Evolutionary conservation across 2,888 invertebrate genomes (phyloP).

Genomic region (Mactromeris polynyma): DNA sequence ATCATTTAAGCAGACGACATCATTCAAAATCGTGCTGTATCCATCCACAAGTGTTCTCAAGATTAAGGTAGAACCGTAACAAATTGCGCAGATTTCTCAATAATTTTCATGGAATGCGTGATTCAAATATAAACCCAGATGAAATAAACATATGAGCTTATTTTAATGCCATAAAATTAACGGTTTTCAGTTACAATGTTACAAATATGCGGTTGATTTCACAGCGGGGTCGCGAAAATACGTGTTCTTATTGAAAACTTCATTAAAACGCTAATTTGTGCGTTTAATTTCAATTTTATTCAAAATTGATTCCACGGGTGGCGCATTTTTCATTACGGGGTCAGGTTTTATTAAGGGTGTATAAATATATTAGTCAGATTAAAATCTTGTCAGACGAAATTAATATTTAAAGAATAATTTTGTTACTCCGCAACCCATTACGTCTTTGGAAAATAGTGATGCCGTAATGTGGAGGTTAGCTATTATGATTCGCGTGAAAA

Average conservation of each 20-base stretch:
- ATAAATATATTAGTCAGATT: conserved; percentile 8
- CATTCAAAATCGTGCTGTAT: conserved; percentile 48
- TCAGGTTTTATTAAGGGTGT: conserved; percentile 12
- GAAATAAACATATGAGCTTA: conserved; percentile 60
- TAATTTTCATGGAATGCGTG: conserved; percentile 52
- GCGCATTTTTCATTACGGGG: background rate
- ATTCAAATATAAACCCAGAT: conserved; percentile 52
- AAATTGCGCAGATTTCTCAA: conserved; percentile 41
- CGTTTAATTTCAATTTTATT: conserved; percentile 21
- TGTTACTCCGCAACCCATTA: background rate
- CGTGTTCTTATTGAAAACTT: conserved; percentile 17
- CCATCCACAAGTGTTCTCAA: conserved; percentile 38
- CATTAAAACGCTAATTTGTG: conserved; percentile 21
- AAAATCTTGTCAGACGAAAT: background rate
- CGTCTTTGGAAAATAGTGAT: background rate
- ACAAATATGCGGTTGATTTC: conserved; percentile 22
- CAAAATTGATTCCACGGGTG: conserved; percentile 15
- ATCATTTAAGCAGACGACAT: conserved; percentile 48
- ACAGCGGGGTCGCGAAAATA: conserved; percentile 30
- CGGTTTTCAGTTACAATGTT: conserved; percentile 25
- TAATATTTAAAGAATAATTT: background rate
- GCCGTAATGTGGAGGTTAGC: background rate
- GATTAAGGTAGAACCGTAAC: conserved; percentile 38
- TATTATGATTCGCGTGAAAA: background rate
- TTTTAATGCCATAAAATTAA: conserved; percentile 41